Evolutionary conservation across 2,113 vertebrate genomes (phyloP).

Genomic region (Indri indri): DNA sequence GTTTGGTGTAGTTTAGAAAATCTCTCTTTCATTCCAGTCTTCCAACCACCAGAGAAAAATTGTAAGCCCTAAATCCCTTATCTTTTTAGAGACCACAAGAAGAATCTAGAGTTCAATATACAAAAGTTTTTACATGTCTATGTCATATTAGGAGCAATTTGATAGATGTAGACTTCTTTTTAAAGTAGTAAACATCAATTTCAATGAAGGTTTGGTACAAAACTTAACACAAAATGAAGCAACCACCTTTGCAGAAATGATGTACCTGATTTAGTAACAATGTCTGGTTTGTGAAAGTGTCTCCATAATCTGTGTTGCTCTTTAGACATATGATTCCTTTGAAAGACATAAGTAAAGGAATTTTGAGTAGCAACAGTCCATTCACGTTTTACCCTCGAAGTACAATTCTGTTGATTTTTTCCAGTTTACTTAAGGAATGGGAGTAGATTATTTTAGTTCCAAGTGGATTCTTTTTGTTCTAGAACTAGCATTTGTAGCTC

Average conservation of each 20-base stretch:
- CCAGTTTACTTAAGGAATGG: background rate
- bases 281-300: background rate
- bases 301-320: background rate
- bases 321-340: background rate
- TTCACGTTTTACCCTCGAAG: background rate
- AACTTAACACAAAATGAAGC: conserved; percentile 13
- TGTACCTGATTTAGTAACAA: background rate
- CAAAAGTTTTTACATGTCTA: background rate
- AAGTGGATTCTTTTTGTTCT: background rate
- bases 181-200: background rate
- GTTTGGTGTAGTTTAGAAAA: background rate
- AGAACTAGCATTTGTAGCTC: background rate
- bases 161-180: background rate
- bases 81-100: background rate
- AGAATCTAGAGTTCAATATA: background rate
- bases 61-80: background rate
- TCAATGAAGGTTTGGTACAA: background rate
- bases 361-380: background rate
- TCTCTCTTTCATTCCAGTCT: conserved; percentile 15
- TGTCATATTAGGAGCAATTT: background rate
- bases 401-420: background rate
- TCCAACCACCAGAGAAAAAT: background rate
- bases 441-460: background rate
- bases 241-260: background rate
- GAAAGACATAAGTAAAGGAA: background rate